phyloP scores from a whole-genome alignment of 2,888 invertebrate species.

The Nemurella pictetii region DNA sequence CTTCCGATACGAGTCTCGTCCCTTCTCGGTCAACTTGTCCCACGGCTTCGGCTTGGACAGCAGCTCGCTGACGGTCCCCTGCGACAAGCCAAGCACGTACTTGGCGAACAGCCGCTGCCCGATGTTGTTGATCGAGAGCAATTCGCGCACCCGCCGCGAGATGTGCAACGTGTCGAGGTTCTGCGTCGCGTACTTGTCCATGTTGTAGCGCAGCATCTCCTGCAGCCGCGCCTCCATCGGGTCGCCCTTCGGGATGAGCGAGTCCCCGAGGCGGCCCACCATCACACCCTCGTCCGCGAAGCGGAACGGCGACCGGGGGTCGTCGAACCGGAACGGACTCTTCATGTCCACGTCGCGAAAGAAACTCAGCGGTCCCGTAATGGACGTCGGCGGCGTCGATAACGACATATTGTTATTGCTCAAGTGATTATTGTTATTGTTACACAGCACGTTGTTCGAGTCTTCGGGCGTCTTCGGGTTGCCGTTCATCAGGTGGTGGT shows the following conservation, averaged over 20 bases:
- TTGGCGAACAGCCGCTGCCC: conserved; percentile 98
- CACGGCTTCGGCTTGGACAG: conserved; percentile 99
- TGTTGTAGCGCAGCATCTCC: conserved; percentile 92
- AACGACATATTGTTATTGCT: conserved; percentile 43
- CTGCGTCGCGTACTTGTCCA: conserved; percentile 93
- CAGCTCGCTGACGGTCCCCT: conserved; percentile 97
- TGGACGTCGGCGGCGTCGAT: conserved; percentile 35
- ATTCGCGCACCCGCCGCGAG: conserved; percentile 87
- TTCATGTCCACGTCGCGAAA: conserved; percentile 55
- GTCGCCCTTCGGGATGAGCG: conserved; percentile 88
- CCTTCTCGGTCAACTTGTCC: conserved; percentile 99
- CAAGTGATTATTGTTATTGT: conserved; percentile 51
- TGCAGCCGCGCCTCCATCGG: conserved; percentile 92
- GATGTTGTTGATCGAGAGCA: conserved; percentile 95
- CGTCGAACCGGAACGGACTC: conserved; percentile 79
- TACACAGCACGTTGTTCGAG: conserved; percentile 46
- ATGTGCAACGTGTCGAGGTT: conserved; percentile 94
- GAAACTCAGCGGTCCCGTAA: conserved; percentile 45
- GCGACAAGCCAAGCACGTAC: conserved; percentile 93
- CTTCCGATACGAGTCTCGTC: conserved; percentile 97
- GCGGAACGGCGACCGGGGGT: conserved; percentile 76
- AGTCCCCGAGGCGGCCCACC: conserved; percentile 83
- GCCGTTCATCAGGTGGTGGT: conserved; percentile 47
- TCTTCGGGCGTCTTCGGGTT: conserved; percentile 60
- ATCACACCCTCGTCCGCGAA: conserved; percentile 81